Percentiles rank a stretch among this genome's conserved stretches.
Evolutionary conservation across 2,113 vertebrate species (phyloP).

Genomic region (Aegotheles bennettii): DNA sequence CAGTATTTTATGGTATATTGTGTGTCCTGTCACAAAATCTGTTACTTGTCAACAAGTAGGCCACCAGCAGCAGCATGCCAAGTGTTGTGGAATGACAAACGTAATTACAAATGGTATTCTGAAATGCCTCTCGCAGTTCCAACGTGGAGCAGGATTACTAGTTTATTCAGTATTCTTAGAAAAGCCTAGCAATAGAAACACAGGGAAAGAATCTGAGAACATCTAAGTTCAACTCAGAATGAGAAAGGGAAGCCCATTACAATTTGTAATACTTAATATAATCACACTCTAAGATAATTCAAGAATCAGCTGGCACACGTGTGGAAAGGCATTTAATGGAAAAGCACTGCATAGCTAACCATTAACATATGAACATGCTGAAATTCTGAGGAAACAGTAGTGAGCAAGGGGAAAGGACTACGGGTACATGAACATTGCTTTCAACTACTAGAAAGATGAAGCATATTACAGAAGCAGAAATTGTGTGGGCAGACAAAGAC

Average conservation of each 20-base stretch:
- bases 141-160: not conserved
- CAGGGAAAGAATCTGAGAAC: not conserved
- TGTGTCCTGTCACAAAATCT: slow-evolving; percentile 57
- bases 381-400: not conserved
- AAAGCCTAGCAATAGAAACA: not conserved
- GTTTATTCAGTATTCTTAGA: not conserved
- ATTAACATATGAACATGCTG: not conserved
- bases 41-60: slow-evolving; percentile 61
- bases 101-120: slow-evolving; percentile 37
- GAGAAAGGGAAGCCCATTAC: not conserved
- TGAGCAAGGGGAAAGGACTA: not conserved
- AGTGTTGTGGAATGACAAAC: slow-evolving; percentile 51
- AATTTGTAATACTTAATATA: not conserved
- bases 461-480: slow-evolving; percentile 4
- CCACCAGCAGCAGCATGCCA: slow-evolving; percentile 47
- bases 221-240: not conserved
- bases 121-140: slow-evolving; percentile 37
- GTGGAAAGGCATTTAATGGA: not conserved
- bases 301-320: not conserved
- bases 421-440: not conserved
- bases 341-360: not conserved
- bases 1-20: slow-evolving; percentile 59
- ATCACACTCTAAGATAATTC: not conserved
- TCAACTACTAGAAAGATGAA: not conserved
- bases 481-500: slow-evolving; percentile 23